Evolutionary conservation across 2,113 vertebrate species (phyloP), one percentile per base, ranked within the genome.

Genomic region (Oncorhynchus nerka): DNA sequence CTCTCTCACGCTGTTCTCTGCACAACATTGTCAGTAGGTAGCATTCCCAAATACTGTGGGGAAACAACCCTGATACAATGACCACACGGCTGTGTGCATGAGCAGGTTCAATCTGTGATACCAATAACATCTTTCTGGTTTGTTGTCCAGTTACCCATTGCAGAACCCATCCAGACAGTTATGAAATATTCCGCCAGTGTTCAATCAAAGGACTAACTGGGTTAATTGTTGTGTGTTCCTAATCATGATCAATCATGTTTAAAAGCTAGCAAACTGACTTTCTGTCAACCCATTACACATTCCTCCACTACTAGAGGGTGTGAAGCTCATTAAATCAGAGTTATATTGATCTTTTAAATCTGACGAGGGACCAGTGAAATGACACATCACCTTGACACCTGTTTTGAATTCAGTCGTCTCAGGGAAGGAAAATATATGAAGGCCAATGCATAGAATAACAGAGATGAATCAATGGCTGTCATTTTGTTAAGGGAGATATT

Each of bases 391-490:
- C 39, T 45, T 39, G 39, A 39, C 39, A 39, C 8, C 39, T 9
- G 39, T 39, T 39, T 39, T 39, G 39, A 39, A 2, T 39, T 9
- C 39, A 45, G 39, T 45, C 39, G 9, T 45, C 8, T 45, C 9
- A 45, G 8, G 39, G 39, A 45, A 45, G 39, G 39, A 9, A 45
- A 45, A 45, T 45, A 45, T 45, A 45, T 45, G 39, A 45, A 45
- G 9, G 39, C 39, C 39, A 45, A 45, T 45, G 9, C 39, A 45
- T 45, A 12, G 39, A 45, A 45, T 45, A 45, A 45, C 8, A 45
- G 28, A 77, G 15, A 75, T 79, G 64, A 75, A 70, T 70, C 49
- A 68, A 20, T 19, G 2, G 30, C 73, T 69, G 45, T 70, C 22
- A 75, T 26, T 22, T 68, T 67, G 66, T 32, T 74, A 48, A 39